phyloP scores from a whole-genome alignment of 2,888 invertebrate genomes.

The Coleophora deauratella region DNA sequence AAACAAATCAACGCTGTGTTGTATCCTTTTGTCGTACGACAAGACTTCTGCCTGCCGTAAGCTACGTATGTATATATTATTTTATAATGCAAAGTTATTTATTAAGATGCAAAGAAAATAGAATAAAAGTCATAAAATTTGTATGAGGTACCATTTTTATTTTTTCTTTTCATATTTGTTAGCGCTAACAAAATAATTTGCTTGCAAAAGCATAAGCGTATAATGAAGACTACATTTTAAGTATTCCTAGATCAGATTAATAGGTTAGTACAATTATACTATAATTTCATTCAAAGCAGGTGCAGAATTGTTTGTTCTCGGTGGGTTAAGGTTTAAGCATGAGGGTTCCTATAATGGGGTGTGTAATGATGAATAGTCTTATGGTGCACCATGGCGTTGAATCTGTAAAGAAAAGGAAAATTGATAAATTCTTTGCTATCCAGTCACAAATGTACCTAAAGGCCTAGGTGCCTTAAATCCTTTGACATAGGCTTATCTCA shows the following conservation, averaged over 20 bases:
- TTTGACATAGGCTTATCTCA: no score
- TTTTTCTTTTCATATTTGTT: constrained; percentile 27
- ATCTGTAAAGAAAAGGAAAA: constrained; percentile 28
- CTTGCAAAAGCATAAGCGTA: constrained; percentile 11
- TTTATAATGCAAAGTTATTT: no score
- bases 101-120: neutral
- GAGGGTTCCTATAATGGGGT: constrained; percentile 26
- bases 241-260: no score
- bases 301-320: constrained; percentile 16
- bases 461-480: no score
- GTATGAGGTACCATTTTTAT: constrained; percentile 1
- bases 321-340: constrained; percentile 22
- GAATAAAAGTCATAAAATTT: neutral
- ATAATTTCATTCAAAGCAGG: constrained; percentile 8
- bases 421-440: neutral
- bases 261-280: no score
- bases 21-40: no score
- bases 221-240: constrained; percentile 26
- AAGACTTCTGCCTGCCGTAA: no score
- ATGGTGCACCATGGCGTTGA: constrained; percentile 47
- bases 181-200: constrained; percentile 32
- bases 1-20: no score
- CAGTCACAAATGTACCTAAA: no score
- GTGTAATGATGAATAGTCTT: constrained; percentile 40
- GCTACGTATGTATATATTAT: neutral